These are phyloP conservation scores for Ceratosolen solmsi DNA, from an alignment of 1,140 invertebrate genomes.

Conservation along the genomic window DNA sequence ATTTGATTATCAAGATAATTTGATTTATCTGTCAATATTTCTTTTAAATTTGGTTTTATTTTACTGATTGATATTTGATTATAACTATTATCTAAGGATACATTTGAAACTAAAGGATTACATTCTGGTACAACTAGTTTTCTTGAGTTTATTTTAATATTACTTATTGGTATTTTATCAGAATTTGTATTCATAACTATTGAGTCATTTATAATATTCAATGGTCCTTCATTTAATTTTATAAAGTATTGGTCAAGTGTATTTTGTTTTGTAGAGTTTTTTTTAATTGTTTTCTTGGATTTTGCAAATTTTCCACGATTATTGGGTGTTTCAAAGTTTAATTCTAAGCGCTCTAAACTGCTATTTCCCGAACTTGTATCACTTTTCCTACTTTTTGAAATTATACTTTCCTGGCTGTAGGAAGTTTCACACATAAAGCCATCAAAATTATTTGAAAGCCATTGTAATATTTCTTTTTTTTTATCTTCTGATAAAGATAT, in stretches of 20 bases:
- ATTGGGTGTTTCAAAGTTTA: constrained; percentile 70
- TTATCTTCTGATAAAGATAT: constrained; percentile 60
- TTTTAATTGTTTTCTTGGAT: background rate
- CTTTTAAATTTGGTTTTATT: background rate
- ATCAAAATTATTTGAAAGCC: constrained; percentile 64
- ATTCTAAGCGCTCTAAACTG: constrained; percentile 68
- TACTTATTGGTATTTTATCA: constrained; percentile 10
- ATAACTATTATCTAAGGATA: background rate
- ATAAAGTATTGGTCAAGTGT: background rate
- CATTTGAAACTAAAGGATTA: constrained; percentile 20
- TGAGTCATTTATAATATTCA: background rate
- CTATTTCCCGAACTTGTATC: constrained; percentile 67
- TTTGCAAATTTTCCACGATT: constrained; percentile 65
- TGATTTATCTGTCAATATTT: constrained; percentile 27
- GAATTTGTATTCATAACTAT: too few relatives aligned
- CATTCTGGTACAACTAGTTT: constrained; percentile 13
- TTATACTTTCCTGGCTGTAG: constrained; percentile 58
- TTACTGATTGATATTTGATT: constrained; percentile 8
- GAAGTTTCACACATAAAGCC: constrained; percentile 58
- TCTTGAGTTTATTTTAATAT: background rate
- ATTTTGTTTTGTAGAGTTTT: background rate
- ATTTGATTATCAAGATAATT: constrained; percentile 33
- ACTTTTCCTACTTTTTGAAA: constrained; percentile 58
- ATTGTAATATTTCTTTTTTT: constrained; percentile 64
- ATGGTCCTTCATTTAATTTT: background rate